Evolutionary conservation across 2,797 vertebrate genomes (phyloP).

Genomic region (Harpagifer antarcticus): DNA sequence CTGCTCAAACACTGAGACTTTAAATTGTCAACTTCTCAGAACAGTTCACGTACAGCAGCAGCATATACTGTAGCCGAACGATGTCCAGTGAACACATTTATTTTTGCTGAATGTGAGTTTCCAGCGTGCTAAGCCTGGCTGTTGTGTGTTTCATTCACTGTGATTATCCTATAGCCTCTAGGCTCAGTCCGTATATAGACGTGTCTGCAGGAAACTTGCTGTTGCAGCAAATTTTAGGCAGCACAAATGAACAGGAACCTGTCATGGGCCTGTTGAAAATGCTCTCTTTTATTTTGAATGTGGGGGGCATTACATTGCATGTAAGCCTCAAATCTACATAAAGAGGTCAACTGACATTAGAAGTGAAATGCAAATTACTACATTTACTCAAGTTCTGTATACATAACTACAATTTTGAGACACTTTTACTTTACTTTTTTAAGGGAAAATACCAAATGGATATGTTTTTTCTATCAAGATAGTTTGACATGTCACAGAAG

Average conservation of each 20-base stretch:
- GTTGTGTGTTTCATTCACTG: constrained; percentile 74
- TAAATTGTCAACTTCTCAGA: constrained; percentile 24
- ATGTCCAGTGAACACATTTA: constrained; percentile 49
- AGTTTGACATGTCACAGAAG: too few relatives aligned
- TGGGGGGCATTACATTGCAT: too few relatives aligned
- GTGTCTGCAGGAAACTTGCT: constrained; percentile 73
- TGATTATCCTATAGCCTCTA: constrained; percentile 75
- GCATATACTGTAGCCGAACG: constrained; percentile 28
- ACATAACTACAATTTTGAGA: too few relatives aligned
- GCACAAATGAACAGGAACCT: constrained; percentile 66
- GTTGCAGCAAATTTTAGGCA: constrained; percentile 71
- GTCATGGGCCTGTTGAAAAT: constrained; percentile 23
- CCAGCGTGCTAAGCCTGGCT: constrained; percentile 68
- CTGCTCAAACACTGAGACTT: constrained; percentile 10
- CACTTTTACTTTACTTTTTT: too few relatives aligned
- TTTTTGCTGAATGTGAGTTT: constrained; percentile 75
- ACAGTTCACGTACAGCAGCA: constrained; percentile 36
- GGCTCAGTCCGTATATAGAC: constrained; percentile 69
- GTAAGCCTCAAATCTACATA: too few relatives aligned
- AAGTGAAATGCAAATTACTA: too few relatives aligned
- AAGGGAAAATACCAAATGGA: too few relatives aligned
- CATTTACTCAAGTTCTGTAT: too few relatives aligned
- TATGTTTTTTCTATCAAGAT: too few relatives aligned
- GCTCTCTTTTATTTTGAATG: background rate
- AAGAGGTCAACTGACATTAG: too few relatives aligned